Base-by-base conservation (phyloP, 2,888 invertebrate species). In the Amaurobius ferox region DNA sequence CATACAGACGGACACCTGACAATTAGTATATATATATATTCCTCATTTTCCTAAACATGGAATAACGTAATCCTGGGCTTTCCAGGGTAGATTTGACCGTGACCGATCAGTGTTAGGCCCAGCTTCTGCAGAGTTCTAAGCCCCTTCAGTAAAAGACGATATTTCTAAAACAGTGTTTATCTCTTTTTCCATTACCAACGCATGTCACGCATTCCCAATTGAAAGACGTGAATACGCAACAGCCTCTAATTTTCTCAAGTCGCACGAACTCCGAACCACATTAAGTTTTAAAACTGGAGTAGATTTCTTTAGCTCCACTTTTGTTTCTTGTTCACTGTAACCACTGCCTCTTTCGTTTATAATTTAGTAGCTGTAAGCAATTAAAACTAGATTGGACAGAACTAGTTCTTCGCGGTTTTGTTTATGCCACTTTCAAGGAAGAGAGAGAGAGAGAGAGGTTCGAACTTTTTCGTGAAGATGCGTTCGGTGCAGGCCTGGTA, bases 281-380 rank as follows among this genome's bases (percentile, higher is more conserved):
- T 40, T 81, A 48, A 67, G 73, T 73, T 72, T 66, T 80, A 67
- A 61, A 81, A 68, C 76, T 61, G 40, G 71, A 44, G 39, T 68
- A 62, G 61, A 80, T 80, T 80, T 80, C 73, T 73, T 67, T 61
- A 28, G 29, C 48, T 23, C 11, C 23, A 16, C 19, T 30, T 28
- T 30, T 30, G 28, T 66, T 28, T 2, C 16, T 28, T 35, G 16
- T 39, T 40, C 40, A 26, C 55, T 55, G 55, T 55, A 23, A 55
- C 55, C 55, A 55, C 55, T 55, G 55, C 55, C 55, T 55, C 55
- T 23, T 55, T 55, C 55, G 23, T 55, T 44, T 61, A 67, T 74
- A 61, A 80, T 80, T 80, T 68, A 74, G 55, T 55, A 48, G 73
- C 74, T 74, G 67, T 44, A 29, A 80, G 81, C 81, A 81, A 81